phyloP scores from a whole-genome alignment of 2,797 vertebrate genomes.

The Periophthalmus magnuspinnatus region DNA sequence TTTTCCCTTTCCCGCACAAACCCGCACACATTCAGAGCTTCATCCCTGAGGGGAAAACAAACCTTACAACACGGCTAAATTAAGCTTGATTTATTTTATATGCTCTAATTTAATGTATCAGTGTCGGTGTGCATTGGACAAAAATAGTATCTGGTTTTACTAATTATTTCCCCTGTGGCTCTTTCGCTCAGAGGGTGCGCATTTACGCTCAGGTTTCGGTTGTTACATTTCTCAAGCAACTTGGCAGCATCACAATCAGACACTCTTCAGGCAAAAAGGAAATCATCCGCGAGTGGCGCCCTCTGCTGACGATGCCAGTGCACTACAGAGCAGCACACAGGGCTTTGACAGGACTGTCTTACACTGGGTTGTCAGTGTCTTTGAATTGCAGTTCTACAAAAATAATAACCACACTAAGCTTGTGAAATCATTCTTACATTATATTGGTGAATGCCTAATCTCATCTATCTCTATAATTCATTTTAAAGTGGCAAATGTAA shows the following conservation, averaged over 20 bases:
- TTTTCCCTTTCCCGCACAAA: slow-evolving; percentile 27
- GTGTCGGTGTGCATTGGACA: slow-evolving; percentile 40
- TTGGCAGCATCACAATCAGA: slow-evolving; percentile 23
- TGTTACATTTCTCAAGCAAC: slow-evolving; percentile 34
- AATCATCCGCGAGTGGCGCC: slow-evolving; percentile 41
- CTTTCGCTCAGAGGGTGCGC: slow-evolving; percentile 13
- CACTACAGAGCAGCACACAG: slow-evolving; percentile 19
- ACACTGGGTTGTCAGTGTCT: too few relatives aligned
- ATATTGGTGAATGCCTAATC: too few relatives aligned
- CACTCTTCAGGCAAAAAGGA: background rate
- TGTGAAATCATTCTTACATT: too few relatives aligned
- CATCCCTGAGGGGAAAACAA: slow-evolving; percentile 50
- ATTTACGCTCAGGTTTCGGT: slow-evolving; percentile 40
- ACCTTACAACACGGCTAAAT: slow-evolving; percentile 51
- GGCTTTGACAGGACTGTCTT: too few relatives aligned
- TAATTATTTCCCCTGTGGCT: slow-evolving; percentile 19
- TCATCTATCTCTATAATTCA: too few relatives aligned
- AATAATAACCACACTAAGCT: too few relatives aligned
- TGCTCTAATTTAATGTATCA: slow-evolving; percentile 49
- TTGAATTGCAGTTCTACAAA: too few relatives aligned
- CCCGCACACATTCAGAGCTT: slow-evolving; percentile 28
- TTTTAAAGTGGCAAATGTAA: too few relatives aligned
- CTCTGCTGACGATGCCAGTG: slow-evolving; percentile 41
- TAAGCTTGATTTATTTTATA: slow-evolving; percentile 53
- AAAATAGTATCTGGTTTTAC: slow-evolving; percentile 36